Conservation (phyloP, 2,888 invertebrate species). For the Crematogaster levior region DNA sequence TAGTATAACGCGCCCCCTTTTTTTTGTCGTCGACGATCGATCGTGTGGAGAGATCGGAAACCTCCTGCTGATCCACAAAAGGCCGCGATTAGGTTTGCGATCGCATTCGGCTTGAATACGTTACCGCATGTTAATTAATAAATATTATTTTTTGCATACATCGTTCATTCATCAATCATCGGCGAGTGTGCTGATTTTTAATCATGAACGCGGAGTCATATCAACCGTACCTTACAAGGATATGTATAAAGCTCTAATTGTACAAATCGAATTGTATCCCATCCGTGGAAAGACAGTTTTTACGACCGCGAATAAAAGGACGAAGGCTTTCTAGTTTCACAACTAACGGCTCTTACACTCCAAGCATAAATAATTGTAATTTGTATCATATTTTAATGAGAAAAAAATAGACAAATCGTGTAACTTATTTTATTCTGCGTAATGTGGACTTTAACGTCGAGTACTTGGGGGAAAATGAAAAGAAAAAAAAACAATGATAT, state of each 20-base stretch:
- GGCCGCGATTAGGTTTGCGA: too few relatives aligned
- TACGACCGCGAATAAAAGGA: constrained; percentile 58
- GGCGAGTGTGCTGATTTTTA: background rate
- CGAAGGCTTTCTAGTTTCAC: constrained; percentile 78
- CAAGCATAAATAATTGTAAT: constrained; percentile 82
- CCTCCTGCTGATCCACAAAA: background rate
- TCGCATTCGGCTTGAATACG: constrained; percentile 25
- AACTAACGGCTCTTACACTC: constrained; percentile 82
- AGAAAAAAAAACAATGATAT: constrained; percentile 65
- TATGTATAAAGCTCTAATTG: constrained; percentile 65
- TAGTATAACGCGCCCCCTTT: constrained; percentile 30
- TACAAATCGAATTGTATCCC: constrained; percentile 68
- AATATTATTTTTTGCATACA: constrained; percentile 34
- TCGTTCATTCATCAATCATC: background rate
- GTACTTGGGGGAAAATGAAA: constrained; percentile 61
- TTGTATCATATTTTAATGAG: constrained; percentile 80
- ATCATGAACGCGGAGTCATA: constrained; percentile 55
- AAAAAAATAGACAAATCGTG: constrained; percentile 78
- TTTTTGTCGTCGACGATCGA: constrained; percentile 18
- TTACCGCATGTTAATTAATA: constrained; percentile 39
- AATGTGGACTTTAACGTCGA: constrained; percentile 79
- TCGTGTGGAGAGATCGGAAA: background rate
- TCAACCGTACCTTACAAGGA: constrained; percentile 62
- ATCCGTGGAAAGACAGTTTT: constrained; percentile 66
- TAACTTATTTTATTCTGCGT: constrained; percentile 83